Evolutionary conservation across 2,888 invertebrate genomes (phyloP).

Genomic region (Tridacna gigas): DNA sequence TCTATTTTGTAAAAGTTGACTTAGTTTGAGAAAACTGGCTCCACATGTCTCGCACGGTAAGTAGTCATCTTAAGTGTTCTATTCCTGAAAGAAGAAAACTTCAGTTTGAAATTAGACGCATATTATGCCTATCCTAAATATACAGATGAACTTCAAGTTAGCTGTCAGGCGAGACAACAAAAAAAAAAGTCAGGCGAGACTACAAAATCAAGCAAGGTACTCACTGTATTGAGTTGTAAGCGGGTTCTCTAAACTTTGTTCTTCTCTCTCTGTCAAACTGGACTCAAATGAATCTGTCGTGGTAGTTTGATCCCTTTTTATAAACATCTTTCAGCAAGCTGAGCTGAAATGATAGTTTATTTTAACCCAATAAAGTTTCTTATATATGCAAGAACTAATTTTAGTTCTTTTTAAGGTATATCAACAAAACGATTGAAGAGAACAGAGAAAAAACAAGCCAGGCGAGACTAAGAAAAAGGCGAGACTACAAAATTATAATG

Average conservation of each 20-base stretch:
- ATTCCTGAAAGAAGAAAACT: slow-evolving; percentile 30
- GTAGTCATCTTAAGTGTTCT: slow-evolving; percentile 27
- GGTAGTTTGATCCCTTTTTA: neutral
- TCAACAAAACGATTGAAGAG: neutral
- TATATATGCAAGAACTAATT: too few relatives aligned
- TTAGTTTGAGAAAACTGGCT: slow-evolving; percentile 30
- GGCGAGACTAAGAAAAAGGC: slow-evolving; percentile 25
- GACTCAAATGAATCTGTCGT: neutral
- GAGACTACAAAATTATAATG: neutral
- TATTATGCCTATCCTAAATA: slow-evolving; percentile 1
- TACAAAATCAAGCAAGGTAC: slow-evolving; percentile 1
- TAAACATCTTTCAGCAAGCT: neutral
- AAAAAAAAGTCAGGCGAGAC: neutral
- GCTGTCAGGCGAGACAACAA: slow-evolving; percentile 11
- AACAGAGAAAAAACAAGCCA: neutral
- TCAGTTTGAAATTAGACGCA: neutral
- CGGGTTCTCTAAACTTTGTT: too few relatives aligned
- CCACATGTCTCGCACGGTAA: slow-evolving; percentile 44
- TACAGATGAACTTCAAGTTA: neutral
- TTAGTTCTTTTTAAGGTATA: too few relatives aligned
- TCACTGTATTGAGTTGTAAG: too few relatives aligned
- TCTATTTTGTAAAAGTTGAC: slow-evolving; percentile 37
- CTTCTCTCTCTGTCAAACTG: neutral
- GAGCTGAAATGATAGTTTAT: slow-evolving; percentile 1
- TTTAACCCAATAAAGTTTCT: neutral